Percentiles rank a stretch among this genome's conserved stretches.
Conservation (phyloP, 2,113 vertebrate species). For the Oncorhynchus mykiss region DNA sequence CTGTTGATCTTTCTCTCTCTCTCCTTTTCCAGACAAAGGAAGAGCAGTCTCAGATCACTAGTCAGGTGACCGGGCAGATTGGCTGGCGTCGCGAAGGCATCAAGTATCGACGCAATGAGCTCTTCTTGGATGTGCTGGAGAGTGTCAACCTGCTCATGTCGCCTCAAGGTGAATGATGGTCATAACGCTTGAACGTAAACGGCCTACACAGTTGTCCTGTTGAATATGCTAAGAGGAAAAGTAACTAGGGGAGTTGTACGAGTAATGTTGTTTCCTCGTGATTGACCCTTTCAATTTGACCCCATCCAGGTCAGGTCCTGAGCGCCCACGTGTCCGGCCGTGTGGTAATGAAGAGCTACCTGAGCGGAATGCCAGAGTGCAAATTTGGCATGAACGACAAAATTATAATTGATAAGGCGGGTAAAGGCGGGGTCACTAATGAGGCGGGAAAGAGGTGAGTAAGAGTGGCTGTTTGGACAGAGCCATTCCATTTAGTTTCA, state of each 20-base stretch:
- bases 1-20: background rate
- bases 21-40: slow-evolving; percentile 86
- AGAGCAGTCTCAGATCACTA: slow-evolving; percentile 99
- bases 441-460: slow-evolving; percentile 93
- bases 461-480: background rate
- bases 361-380: slow-evolving; percentile 99
- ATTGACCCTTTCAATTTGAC: slow-evolving; percentile 4
- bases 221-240: no score
- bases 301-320: slow-evolving; percentile 88
- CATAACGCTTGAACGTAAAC: no score
- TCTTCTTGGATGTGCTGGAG: slow-evolving; percentile 97
- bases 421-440: slow-evolving; percentile 94
- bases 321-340: slow-evolving; percentile 96
- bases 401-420: slow-evolving; percentile 98
- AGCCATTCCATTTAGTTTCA: background rate
- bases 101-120: slow-evolving; percentile 97
- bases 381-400: slow-evolving; percentile 99
- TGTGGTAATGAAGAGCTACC: slow-evolving; percentile 99
- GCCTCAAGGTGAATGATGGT: slow-evolving; percentile 81
- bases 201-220: no score
- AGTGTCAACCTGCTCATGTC: slow-evolving; percentile 99
- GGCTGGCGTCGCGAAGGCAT: slow-evolving; percentile 98
- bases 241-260: no score
- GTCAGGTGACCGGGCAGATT: slow-evolving; percentile 99
- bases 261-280: background rate